These are phyloP conservation scores for Hipparchia sbordonii DNA, from an alignment of 2,888 invertebrate genomes.

Conservation along the genomic window DNA sequence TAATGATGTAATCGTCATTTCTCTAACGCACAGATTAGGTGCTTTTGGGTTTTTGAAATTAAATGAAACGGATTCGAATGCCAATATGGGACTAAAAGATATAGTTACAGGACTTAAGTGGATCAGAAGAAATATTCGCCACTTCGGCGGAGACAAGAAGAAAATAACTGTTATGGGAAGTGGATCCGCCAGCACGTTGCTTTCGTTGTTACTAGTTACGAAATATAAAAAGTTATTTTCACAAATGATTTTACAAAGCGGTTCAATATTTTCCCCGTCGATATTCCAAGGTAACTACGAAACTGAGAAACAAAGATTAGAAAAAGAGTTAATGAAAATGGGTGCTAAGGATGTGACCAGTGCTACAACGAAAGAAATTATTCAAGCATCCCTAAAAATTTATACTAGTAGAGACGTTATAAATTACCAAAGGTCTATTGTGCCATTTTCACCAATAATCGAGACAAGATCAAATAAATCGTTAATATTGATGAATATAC, in stretches of 20 bases:
- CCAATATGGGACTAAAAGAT: slow-evolving; percentile 77
- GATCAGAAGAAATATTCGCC: slow-evolving; percentile 62
- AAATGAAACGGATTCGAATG: slow-evolving; percentile 58
- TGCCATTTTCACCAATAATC: slow-evolving; percentile 68
- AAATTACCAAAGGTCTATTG: slow-evolving; percentile 63
- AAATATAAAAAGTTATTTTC: slow-evolving; percentile 64
- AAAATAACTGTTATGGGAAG: slow-evolving; percentile 69
- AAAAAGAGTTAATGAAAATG: slow-evolving; percentile 50
- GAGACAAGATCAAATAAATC: slow-evolving; percentile 56
- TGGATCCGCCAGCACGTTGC: slow-evolving; percentile 67
- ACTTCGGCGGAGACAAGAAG: slow-evolving; percentile 67
- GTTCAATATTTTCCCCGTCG: slow-evolving; percentile 66
- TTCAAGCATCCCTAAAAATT: slow-evolving; percentile 58
- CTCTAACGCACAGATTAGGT: slow-evolving; percentile 68
- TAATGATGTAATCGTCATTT: slow-evolving; percentile 65
- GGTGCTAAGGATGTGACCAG: slow-evolving; percentile 47
- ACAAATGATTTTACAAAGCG: slow-evolving; percentile 74
- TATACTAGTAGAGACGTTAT: slow-evolving; percentile 61
- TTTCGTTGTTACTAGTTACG: slow-evolving; percentile 64
- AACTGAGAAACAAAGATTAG: slow-evolving; percentile 56
- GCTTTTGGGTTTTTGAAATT: slow-evolving; percentile 71
- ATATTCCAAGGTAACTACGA: slow-evolving; percentile 57
- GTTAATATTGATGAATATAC: slow-evolving; percentile 51
- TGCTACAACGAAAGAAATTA: slow-evolving; percentile 56
- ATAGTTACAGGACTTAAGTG: slow-evolving; percentile 72